These are phyloP conservation scores for Xiphorhynchus elegans DNA, from an alignment of 2,113 vertebrate genomes.

Conservation along the genomic window DNA sequence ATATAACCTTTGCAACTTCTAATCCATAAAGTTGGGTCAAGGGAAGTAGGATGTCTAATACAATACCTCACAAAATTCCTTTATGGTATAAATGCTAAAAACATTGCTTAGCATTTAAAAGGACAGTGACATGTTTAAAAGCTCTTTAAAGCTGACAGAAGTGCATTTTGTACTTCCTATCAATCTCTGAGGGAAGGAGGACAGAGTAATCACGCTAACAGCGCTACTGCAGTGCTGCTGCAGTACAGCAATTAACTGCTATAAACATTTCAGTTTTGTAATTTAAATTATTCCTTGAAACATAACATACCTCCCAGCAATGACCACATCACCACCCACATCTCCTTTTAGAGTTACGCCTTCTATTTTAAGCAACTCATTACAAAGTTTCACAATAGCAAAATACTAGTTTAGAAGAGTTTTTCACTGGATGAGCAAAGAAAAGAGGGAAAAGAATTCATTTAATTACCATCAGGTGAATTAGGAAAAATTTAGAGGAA, in stretches of 20 bases:
- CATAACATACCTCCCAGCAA: not conserved
- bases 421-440: not conserved
- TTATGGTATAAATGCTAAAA: not conserved
- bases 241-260: not conserved
- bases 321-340: not conserved
- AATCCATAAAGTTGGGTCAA: accelerated
- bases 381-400: not conserved
- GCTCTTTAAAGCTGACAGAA: not conserved
- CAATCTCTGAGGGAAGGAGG: not conserved
- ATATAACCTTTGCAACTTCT: not conserved
- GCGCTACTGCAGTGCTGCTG: not conserved
- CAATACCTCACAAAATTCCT: not conserved
- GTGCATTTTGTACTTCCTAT: not conserved
- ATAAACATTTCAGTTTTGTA: not conserved
- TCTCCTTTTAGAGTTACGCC: not conserved
- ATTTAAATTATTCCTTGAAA: not conserved
- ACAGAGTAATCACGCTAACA: not conserved
- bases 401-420: not conserved
- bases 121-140: not conserved
- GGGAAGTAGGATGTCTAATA: not conserved
- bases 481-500: not conserved
- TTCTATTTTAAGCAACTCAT: not conserved
- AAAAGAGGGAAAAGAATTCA: not conserved
- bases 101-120: not conserved
- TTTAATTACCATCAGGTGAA: not conserved